Evolutionary conservation across 2,113 vertebrate species (phyloP).

Genomic region (Platycercus adscitus): DNA sequence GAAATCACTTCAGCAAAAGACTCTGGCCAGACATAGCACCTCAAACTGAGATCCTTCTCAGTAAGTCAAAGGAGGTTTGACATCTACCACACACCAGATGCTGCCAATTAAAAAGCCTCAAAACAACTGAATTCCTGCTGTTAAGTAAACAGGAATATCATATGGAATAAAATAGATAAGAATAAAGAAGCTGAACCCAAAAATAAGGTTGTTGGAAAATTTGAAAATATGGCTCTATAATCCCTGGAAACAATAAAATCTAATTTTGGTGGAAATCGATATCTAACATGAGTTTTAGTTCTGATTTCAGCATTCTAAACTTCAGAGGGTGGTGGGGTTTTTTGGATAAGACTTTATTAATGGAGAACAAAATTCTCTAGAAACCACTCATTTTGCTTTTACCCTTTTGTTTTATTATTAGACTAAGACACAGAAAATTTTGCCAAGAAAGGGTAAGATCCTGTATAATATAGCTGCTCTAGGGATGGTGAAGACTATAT

Average conservation of each 20-base stretch:
- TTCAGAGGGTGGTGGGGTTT: background rate
- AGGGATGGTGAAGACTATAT: background rate
- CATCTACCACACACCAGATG: background rate
- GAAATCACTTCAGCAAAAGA: background rate
- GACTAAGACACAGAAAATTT: conserved; percentile 21
- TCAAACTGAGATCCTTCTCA: background rate
- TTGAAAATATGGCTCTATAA: background rate
- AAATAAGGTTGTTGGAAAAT: conserved; percentile 7
- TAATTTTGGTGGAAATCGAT: background rate
- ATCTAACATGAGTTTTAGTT: background rate
- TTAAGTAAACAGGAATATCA: background rate
- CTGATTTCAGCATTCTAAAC: background rate
- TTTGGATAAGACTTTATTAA: conserved; percentile 24
- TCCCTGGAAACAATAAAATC: background rate
- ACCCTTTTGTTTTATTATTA: conserved; percentile 33
- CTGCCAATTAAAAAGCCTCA: background rate
- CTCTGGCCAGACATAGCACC: background rate
- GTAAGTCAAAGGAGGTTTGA: background rate
- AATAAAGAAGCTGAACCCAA: background rate
- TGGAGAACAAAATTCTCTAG: conserved; percentile 52
- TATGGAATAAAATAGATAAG: background rate
- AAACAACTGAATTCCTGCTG: background rate
- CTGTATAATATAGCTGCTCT: background rate
- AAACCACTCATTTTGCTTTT: conserved; percentile 55
- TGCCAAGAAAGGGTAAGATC: conserved; percentile 48